These are phyloP conservation scores for Pseudorectes ferrugineus DNA, from an alignment of 2,113 vertebrate genomes.

Conservation along the genomic window DNA sequence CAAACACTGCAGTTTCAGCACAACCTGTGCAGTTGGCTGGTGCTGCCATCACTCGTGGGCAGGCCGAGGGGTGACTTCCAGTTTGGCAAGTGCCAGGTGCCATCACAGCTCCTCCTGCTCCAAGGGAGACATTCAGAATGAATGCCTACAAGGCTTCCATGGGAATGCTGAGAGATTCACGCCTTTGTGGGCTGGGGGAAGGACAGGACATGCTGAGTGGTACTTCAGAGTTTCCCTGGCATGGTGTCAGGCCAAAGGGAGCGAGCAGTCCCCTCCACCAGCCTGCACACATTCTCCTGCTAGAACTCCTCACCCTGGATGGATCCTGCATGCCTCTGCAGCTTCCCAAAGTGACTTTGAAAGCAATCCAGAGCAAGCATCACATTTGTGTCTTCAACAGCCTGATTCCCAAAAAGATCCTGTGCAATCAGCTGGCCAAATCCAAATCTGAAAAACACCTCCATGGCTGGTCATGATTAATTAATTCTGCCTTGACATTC, in stretches of 20 bases:
- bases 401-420: background rate
- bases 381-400: background rate
- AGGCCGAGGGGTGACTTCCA: background rate
- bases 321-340: background rate
- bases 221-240: background rate
- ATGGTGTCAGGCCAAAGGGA: background rate
- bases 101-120: constrained; percentile 2
- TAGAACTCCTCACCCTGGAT: background rate
- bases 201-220: background rate
- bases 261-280: background rate
- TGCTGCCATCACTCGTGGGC: background rate
- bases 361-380: background rate
- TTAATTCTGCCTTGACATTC: constrained; percentile 49
- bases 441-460: constrained; percentile 40
- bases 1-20: background rate
- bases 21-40: constrained; percentile 10
- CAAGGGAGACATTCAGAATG: background rate
- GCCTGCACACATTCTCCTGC: background rate
- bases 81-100: background rate
- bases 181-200: background rate
- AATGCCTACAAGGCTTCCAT: background rate
- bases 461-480: constrained; percentile 35
- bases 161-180: background rate
- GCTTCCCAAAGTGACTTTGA: background rate
- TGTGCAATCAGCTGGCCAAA: constrained; percentile 4